phyloP scores from a whole-genome alignment of 2,797 vertebrate genomes.

The Typhlichthys subterraneus region DNA sequence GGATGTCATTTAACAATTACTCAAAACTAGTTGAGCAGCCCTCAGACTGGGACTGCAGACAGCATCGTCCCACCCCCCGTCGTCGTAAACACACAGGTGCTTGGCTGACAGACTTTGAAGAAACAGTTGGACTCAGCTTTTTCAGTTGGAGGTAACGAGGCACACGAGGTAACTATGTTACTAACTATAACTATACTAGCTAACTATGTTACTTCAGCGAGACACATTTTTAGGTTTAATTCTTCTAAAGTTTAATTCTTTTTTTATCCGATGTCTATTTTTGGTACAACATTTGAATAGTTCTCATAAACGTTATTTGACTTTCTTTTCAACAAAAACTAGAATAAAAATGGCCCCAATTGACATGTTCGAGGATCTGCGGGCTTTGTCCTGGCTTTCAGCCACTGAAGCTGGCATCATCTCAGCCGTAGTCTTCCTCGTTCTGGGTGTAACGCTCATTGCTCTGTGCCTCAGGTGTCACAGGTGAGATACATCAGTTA shows the following conservation, averaged over 20 bases:
- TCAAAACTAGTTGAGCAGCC: slow-evolving; percentile 16
- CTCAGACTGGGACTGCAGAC: slow-evolving; percentile 21
- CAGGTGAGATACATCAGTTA: slow-evolving; percentile 49
- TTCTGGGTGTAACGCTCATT: slow-evolving; percentile 58
- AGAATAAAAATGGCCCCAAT: slow-evolving; percentile 65
- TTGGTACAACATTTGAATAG: too few species aligned
- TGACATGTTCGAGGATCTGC: slow-evolving; percentile 12
- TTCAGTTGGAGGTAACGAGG: background rate
- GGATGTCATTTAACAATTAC: slow-evolving; percentile 10
- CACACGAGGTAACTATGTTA: slow-evolving; percentile 24
- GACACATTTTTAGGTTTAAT: too few species aligned
- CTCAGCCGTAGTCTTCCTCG: slow-evolving; percentile 60
- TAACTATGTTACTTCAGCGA: too few species aligned
- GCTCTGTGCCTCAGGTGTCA: slow-evolving; percentile 61
- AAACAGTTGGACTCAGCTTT: slow-evolving; percentile 2
- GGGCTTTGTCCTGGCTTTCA: slow-evolving; percentile 33
- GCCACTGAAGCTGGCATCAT: slow-evolving; percentile 61
- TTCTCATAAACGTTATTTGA: too few species aligned
- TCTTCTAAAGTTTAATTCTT: background rate
- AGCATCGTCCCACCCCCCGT: slow-evolving; percentile 33
- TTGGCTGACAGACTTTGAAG: slow-evolving; percentile 38
- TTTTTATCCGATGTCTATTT: too few species aligned
- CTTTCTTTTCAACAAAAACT: background rate
- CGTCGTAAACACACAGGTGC: slow-evolving; percentile 22
- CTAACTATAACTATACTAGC: too few species aligned